These are phyloP conservation scores for Rhopalosiphum padi DNA, from an alignment of 1,140 invertebrate species.

Conservation along the genomic window DNA sequence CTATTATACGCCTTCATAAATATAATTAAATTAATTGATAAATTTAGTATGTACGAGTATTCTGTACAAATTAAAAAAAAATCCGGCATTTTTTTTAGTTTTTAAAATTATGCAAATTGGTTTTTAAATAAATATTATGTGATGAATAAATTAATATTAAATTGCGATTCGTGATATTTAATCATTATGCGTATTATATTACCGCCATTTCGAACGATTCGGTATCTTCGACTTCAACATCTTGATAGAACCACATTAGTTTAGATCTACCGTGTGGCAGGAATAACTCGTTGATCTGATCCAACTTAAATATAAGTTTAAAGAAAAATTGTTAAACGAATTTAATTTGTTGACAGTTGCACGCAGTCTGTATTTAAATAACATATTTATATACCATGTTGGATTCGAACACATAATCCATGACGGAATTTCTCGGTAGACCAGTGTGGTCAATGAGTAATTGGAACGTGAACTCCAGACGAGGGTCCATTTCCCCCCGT, in stretches of 20 bases:
- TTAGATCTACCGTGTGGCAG: slow-evolving; percentile 84
- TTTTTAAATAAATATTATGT: background rate
- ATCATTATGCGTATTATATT: slow-evolving; percentile 59
- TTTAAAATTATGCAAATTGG: background rate
- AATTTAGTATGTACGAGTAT: background rate
- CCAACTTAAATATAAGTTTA: slow-evolving; percentile 68
- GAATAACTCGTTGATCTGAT: slow-evolving; percentile 89
- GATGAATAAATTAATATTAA: background rate
- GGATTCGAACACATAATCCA: slow-evolving; percentile 88
- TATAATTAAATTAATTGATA: background rate
- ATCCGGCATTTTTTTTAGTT: background rate
- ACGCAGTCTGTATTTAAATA: background rate
- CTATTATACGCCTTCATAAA: too few species aligned
- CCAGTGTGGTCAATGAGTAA: slow-evolving; percentile 82
- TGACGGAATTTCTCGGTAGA: slow-evolving; percentile 79
- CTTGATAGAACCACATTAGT: slow-evolving; percentile 91
- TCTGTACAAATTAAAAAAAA: too few species aligned
- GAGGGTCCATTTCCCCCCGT: slow-evolving; percentile 86
- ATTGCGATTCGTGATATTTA: background rate
- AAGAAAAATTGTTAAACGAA: background rate
- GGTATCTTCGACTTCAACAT: slow-evolving; percentile 72
- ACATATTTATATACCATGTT: slow-evolving; percentile 72
- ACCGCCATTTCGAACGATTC: slow-evolving; percentile 65
- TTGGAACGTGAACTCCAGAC: slow-evolving; percentile 87
- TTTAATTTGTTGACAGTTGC: background rate